Percentiles rank a stretch among this genome's conserved stretches.
Evolutionary conservation across 1,140 invertebrate genomes (phyloP).

Genomic region (Bombus sibiricus): DNA sequence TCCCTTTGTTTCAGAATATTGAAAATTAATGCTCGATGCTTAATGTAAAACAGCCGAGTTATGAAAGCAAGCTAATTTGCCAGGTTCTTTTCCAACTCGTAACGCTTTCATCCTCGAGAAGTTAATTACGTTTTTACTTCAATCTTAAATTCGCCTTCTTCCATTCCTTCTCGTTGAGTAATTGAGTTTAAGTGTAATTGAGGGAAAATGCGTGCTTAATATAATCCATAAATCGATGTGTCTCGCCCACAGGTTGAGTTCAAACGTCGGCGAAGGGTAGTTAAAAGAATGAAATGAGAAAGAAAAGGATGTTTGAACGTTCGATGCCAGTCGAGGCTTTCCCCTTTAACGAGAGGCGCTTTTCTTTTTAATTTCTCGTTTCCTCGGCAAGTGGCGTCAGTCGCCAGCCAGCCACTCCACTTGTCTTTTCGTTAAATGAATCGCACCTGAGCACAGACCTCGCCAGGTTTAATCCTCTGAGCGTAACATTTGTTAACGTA

Average conservation of each 20-base stretch:
- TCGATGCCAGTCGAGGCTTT: not conserved
- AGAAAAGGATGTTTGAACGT: not conserved
- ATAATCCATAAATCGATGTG: not conserved
- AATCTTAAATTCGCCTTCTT: not conserved
- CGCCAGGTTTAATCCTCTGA: not conserved
- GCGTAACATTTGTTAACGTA: not conserved
- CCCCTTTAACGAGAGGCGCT: not conserved
- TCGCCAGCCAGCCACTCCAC: not conserved
- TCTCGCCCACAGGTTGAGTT: no score
- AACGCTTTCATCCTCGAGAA: not conserved
- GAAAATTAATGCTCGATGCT: not conserved
- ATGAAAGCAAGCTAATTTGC: not conserved
- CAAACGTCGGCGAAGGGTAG: not conserved
- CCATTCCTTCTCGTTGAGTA: no score
- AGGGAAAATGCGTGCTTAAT: not conserved
- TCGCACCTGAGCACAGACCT: not conserved
- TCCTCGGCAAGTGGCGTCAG: not conserved
- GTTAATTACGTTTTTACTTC: not conserved
- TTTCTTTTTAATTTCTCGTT: slow-evolving; percentile 16
- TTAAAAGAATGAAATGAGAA: not conserved
- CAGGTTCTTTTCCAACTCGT: not conserved
- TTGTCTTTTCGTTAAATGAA: slow-evolving; percentile 4
- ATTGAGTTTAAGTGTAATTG: not conserved
- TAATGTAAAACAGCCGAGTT: not conserved
- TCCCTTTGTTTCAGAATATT: not conserved